phyloP scores from a whole-genome alignment of 2,797 vertebrate genomes.

The Mus caroli region DNA sequence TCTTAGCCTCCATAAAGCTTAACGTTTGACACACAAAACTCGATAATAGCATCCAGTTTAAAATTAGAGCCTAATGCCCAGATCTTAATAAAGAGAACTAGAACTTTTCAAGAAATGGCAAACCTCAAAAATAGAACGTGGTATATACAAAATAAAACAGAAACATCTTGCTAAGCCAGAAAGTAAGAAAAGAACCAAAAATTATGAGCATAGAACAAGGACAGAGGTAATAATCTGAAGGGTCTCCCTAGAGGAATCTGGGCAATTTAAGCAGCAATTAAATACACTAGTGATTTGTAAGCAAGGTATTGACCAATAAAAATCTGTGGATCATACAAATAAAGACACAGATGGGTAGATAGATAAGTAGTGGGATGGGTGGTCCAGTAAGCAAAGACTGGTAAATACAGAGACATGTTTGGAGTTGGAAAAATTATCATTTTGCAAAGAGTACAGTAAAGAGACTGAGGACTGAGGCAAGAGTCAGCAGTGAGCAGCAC shows the following conservation, averaged over 20 bases:
- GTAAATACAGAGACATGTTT: neutral
- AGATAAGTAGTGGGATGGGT: neutral
- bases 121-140: neutral
- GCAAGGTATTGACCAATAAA: conserved; percentile 16
- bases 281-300: neutral
- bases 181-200: conserved; percentile 26
- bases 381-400: neutral
- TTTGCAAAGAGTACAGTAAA: neutral
- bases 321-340: conserved; percentile 1
- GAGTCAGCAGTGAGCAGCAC: neutral
- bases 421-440: neutral
- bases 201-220: neutral
- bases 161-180: neutral
- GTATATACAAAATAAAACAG: neutral
- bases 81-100: neutral
- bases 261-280: neutral
- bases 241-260: neutral
- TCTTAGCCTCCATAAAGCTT: neutral
- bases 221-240: neutral
- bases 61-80: conserved; percentile 30
- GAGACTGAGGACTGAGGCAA: neutral
- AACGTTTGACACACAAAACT: neutral
- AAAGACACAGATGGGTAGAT: neutral
- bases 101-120: conserved; percentile 34
- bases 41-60: conserved; percentile 9